Evolutionary conservation across 2,113 vertebrate species (phyloP).

Genomic region (Poeciliopsis prolifica): DNA sequence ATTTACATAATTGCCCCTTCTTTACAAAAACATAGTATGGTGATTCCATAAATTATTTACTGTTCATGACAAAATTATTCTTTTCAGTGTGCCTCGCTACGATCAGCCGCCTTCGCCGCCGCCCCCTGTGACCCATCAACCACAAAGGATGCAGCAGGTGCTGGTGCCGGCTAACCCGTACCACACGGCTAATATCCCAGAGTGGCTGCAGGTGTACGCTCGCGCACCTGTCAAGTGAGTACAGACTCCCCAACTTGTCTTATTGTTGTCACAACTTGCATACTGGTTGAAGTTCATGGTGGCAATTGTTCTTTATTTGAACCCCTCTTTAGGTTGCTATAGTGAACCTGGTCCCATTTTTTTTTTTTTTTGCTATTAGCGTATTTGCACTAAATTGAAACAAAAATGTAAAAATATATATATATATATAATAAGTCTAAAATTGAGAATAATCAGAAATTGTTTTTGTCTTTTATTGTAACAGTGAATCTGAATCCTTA

Average conservation of each 20-base stretch:
- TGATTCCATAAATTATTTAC: not conserved
- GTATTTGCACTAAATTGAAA: too few relatives aligned
- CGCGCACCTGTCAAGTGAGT: conserved; percentile 94
- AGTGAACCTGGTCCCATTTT: too few relatives aligned
- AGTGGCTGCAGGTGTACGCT: conserved; percentile 99
- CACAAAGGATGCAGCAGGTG: conserved; percentile 90
- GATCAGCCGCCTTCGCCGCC: conserved; percentile 90
- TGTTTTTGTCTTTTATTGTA: not conserved
- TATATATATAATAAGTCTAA: not conserved
- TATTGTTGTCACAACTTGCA: too few relatives aligned
- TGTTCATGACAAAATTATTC: not conserved
- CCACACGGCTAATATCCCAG: conserved; percentile 95
- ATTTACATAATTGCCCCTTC: not conserved
- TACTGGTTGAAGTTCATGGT: too few relatives aligned
- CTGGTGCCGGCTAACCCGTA: conserved; percentile 98
- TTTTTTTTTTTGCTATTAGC: too few relatives aligned
- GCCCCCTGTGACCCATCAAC: conserved; percentile 89
- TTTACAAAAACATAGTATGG: not conserved
- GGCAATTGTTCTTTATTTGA: too few relatives aligned
- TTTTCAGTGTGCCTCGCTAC: conserved; percentile 91
- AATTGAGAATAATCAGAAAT: not conserved
- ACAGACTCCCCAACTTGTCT: not conserved
- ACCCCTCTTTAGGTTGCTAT: too few relatives aligned
- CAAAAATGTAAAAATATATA: too few relatives aligned
- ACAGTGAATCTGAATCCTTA: too few relatives aligned